Evolutionary conservation across 2,797 vertebrate species (phyloP), one percentile per base, ranked within the genome.

Genomic region (Denticeps clupeoides): DNA sequence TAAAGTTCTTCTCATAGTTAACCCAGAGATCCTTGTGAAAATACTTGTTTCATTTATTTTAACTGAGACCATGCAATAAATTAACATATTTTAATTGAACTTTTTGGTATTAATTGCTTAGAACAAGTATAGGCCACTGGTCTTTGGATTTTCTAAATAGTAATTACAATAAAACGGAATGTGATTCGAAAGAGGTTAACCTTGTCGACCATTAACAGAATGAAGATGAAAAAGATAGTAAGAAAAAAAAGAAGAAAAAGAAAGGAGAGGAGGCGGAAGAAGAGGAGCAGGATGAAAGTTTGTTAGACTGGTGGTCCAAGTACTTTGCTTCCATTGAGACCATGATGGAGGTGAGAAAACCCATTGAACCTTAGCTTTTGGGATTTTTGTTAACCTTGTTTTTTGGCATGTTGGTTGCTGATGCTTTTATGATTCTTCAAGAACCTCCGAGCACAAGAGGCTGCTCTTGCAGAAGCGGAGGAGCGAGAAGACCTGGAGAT

Each of bases 241-340:
- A 86, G 60, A 94, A 87, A 61, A 93, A 93, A 70, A 93, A 91
- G 65, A 91, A 91, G 69, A 93, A 93, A 48, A 90, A 89, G 62
- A 81, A 78, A n/a, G 77, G 76, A 1, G 91, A 86, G 2, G 83
- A 83, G 9, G 69, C 52, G 0, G 93, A 97, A 41, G 91, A 99
- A 1, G 93, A 94, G 3, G 94, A 97, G 68, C 76, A 81, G 0
- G 91, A 97, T 0, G 93, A 99, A 68, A 87, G 91, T 62, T 85
- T 90, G 79, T 70, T 99, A 72, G 95, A 99, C 70, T 99, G 95
- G 95, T 99, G 95, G 95, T 97, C 95, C 55, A 99, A 97, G 63
- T 97, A 97, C 62, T 97, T 97, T 9, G 87, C 88, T 23, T 99
- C 95, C 27, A 94, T 97, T 1, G 95, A 97, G 58, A 97, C 92